A percentile compares a stretch with the other conserved stretches of the same genome.
These are phyloP conservation scores for Lasius fuliginosus DNA, from an alignment of 2,888 invertebrate species.

Conservation along the genomic window DNA sequence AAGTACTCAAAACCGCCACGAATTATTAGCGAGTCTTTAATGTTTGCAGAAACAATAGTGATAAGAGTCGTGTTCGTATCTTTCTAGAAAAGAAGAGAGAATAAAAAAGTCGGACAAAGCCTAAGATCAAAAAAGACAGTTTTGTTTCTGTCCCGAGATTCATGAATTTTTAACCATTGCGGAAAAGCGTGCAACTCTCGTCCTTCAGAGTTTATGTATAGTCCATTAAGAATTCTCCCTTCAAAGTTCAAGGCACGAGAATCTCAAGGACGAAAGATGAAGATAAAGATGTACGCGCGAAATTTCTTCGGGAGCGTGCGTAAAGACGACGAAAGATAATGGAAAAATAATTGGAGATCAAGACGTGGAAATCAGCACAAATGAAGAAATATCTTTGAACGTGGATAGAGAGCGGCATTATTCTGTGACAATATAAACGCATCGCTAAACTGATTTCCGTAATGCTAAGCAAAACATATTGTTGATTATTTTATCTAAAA, in stretches of 20 bases:
- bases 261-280: background rate
- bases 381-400: slow-evolving; percentile 32
- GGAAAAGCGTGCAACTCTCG: slow-evolving; percentile 47
- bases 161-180: slow-evolving; percentile 41
- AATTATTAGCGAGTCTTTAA: background rate
- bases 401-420: background rate
- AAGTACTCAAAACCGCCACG: background rate
- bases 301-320: background rate
- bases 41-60: background rate
- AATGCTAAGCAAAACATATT: background rate
- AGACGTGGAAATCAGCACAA: slow-evolving; percentile 29
- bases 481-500: background rate
- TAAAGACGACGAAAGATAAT: slow-evolving; percentile 35
- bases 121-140: slow-evolving; percentile 12
- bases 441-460: background rate
- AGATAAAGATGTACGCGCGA: background rate
- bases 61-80: background rate
- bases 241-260: background rate
- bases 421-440: background rate
- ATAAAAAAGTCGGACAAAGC: background rate
- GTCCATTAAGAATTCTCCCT: slow-evolving; percentile 56
- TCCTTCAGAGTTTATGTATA: slow-evolving; percentile 30
- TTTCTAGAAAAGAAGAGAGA: background rate
- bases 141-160: slow-evolving; percentile 1
- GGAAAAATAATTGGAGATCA: slow-evolving; percentile 23